phyloP scores from a whole-genome alignment of 2,797 vertebrate genomes.

The Luscinia luscinia region DNA sequence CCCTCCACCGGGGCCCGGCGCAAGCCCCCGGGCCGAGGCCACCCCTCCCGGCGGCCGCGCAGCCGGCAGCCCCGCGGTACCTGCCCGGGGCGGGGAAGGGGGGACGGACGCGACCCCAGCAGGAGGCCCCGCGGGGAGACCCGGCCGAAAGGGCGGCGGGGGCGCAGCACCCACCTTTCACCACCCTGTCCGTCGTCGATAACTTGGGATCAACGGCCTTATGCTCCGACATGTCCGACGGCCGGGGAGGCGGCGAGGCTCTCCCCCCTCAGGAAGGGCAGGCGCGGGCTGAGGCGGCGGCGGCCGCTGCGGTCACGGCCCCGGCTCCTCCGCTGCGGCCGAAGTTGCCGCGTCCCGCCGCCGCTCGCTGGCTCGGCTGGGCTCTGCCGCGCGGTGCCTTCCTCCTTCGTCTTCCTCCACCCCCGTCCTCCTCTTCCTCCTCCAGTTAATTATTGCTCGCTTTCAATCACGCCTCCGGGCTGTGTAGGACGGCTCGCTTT shows the following conservation, averaged over 20 bases:
- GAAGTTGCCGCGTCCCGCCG: conserved; percentile 46
- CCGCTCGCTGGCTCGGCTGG: neutral
- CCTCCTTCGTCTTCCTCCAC: conserved; percentile 42
- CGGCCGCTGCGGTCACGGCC: conserved; percentile 54
- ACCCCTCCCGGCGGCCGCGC: neutral
- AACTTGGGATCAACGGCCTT: conserved; percentile 96
- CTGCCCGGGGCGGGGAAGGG: neutral
- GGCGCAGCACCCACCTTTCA: conserved; percentile 90
- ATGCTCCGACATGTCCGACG: conserved; percentile 97
- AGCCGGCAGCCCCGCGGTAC: neutral
- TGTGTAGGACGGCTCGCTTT: neutral
- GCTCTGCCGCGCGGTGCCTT: conserved; percentile 32
- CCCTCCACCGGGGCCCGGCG: neutral
- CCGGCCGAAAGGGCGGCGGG: neutral
- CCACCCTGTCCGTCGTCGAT: conserved; percentile 95
- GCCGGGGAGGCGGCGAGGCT: conserved; percentile 69
- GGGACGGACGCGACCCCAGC: neutral
- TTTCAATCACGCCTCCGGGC: conserved; percentile 71
- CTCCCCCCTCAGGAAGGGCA: conserved; percentile 35
- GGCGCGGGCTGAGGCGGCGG: conserved; percentile 36
- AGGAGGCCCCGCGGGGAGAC: neutral
- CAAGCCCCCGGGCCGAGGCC: neutral
- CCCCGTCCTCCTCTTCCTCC: conserved; percentile 38
- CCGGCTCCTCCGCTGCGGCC: conserved; percentile 67
- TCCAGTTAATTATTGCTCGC: conserved; percentile 71